A percentile compares a stretch with the other conserved stretches of the same genome.
phyloP scores from a whole-genome alignment of 2,888 invertebrate genomes.

The Acleris emargana region DNA sequence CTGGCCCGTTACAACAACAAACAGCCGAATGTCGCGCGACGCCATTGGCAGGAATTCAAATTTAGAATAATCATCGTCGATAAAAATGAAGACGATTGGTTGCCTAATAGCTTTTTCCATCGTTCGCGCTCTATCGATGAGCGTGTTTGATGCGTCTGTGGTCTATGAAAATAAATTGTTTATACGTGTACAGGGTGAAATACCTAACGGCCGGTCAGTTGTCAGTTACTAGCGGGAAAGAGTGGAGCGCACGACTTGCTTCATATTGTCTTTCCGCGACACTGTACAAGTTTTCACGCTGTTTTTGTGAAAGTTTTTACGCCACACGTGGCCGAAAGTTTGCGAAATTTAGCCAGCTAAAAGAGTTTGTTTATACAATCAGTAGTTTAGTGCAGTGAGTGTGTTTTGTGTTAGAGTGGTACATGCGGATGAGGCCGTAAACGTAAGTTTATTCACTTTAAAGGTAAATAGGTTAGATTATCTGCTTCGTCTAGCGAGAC shows the following conservation, averaged over 20 bases:
- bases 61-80: conserved; percentile 51
- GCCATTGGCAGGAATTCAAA: conserved; percentile 58
- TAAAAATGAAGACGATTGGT: conserved; percentile 43
- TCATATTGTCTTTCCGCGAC: conserved; percentile 58
- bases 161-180: conserved; percentile 78
- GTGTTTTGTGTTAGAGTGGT: conserved; percentile 55
- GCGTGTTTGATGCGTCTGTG: conserved; percentile 58
- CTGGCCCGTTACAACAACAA: conserved; percentile 37
- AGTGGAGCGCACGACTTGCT: conserved; percentile 59
- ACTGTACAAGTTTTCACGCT: conserved; percentile 41
- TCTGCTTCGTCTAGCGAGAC: not conserved
- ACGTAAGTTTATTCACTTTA: conserved; percentile 20
- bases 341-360: conserved; percentile 62
- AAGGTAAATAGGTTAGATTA: not conserved
- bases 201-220: conserved; percentile 75
- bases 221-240: conserved; percentile 71
- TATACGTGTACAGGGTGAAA: conserved; percentile 66
- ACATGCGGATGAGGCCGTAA: conserved; percentile 49
- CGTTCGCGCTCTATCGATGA: conserved; percentile 34
- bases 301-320: conserved; percentile 41
- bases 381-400: conserved; percentile 49
- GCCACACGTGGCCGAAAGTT: conserved; percentile 74
- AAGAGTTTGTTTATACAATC: conserved; percentile 50
- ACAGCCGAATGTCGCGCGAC: conserved; percentile 40
- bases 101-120: conserved; percentile 33